A percentile compares a stretch with the other conserved stretches of the same genome.
Evolutionary conservation across 2,797 vertebrate genomes (phyloP).

Genomic region (Dromococcyx pavoninus): DNA sequence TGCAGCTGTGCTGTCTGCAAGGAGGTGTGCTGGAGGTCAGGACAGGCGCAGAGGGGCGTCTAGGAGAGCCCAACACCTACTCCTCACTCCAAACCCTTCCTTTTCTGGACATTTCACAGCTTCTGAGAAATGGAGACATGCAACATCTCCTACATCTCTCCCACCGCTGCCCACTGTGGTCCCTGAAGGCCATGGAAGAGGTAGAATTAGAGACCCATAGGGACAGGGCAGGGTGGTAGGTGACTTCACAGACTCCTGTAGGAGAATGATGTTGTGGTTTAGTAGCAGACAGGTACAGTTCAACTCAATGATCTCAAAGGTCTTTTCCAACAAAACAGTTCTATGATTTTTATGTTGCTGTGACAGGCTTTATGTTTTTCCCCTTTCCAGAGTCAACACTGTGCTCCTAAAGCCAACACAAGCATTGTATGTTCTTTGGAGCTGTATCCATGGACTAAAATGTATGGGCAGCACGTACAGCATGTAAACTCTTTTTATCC

Average conservation of each 20-base stretch:
- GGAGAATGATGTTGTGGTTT: background rate
- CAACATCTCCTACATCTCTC: rapidly evolving
- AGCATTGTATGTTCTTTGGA: background rate
- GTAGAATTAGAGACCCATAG: rapidly evolving
- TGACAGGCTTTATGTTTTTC: background rate
- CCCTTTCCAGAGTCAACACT: background rate
- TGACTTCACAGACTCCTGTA: background rate
- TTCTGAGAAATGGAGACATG: background rate
- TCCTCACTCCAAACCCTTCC: rapidly evolving
- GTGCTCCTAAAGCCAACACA: background rate
- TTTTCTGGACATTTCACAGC: background rate
- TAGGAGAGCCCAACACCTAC: background rate
- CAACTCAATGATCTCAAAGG: too few relatives aligned
- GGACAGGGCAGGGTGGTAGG: background rate
- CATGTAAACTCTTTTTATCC: background rate
- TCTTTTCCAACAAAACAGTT: too few relatives aligned
- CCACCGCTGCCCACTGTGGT: rapidly evolving
- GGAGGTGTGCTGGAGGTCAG: background rate
- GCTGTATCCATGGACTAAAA: background rate
- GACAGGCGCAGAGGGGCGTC: background rate
- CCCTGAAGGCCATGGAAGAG: background rate
- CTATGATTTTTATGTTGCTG: background rate
- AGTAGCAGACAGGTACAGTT: too few relatives aligned
- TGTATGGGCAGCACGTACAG: background rate
- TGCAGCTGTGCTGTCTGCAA: background rate